Conservation (phyloP, 1,140 invertebrate genomes). For the Pseudobourletiella spinata region DNA sequence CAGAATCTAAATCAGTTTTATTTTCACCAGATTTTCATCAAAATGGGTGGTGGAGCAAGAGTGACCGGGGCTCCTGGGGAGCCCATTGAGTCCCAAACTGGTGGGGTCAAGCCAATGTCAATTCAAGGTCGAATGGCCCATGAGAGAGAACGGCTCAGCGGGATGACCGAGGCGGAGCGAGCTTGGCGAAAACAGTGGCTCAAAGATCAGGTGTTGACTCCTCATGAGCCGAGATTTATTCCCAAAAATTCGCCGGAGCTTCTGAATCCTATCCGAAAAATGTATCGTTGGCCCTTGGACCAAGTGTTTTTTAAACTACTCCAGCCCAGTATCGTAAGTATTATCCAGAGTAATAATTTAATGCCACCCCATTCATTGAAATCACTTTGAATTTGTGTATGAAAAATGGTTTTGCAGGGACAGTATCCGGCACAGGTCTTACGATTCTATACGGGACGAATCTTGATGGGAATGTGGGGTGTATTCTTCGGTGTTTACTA, state of each 20-base stretch:
- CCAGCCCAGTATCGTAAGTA: slow-evolving; percentile 51
- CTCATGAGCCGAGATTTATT: slow-evolving; percentile 58
- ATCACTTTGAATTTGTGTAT: background rate
- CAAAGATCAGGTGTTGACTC: slow-evolving; percentile 65
- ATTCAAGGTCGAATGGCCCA: slow-evolving; percentile 61
- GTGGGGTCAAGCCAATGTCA: slow-evolving; percentile 56
- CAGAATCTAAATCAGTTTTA: too few species aligned
- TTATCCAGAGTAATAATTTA: background rate
- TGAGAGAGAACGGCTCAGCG: slow-evolving; percentile 65
- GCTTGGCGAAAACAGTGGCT: slow-evolving; percentile 71
- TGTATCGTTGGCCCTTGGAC: slow-evolving; percentile 63
- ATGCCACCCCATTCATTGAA: background rate
- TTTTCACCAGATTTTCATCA: too few species aligned
- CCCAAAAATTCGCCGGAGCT: slow-evolving; percentile 57
- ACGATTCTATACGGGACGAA: slow-evolving; percentile 56
- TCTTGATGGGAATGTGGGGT: slow-evolving; percentile 44
- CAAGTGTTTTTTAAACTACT: slow-evolving; percentile 45
- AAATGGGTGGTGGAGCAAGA: too few species aligned
- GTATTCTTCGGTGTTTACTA: slow-evolving; percentile 55
- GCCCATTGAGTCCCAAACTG: slow-evolving; percentile 39
- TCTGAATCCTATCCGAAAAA: slow-evolving; percentile 65
- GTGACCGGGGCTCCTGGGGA: background rate
- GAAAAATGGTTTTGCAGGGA: slow-evolving; percentile 51
- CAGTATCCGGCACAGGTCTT: slow-evolving; percentile 44
- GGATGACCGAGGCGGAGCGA: slow-evolving; percentile 74